Conservation (phyloP, 2,888 invertebrate genomes). For the Dynastes grantii region DNA sequence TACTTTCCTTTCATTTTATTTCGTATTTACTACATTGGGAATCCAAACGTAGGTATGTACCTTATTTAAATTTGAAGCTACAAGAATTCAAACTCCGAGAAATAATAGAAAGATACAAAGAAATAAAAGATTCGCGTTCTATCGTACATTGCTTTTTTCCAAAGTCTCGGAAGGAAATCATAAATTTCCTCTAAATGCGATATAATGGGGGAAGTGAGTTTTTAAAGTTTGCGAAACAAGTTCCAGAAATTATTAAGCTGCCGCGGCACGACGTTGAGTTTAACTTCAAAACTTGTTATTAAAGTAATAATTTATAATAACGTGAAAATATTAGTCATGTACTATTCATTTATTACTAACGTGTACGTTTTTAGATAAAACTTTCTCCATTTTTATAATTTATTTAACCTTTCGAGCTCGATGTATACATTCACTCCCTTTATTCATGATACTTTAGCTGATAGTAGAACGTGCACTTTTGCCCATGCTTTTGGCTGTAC, state of each 20-base stretch:
- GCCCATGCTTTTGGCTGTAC: neutral
- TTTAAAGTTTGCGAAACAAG: conserved; percentile 47
- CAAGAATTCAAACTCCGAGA: too few relatives aligned
- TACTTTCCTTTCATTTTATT: too few relatives aligned
- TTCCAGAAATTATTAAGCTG: conserved; percentile 44
- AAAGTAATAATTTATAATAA: conserved; percentile 45
- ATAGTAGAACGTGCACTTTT: neutral
- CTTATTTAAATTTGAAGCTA: neutral
- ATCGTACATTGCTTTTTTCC: neutral
- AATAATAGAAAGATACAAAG: too few relatives aligned
- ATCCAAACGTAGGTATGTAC: too few relatives aligned
- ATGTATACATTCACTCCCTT: neutral
- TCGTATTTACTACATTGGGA: too few relatives aligned
- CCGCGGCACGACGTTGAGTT: conserved; percentile 31
- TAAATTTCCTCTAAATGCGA: conserved; percentile 42
- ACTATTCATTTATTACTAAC: conserved; percentile 39
- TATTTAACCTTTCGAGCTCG: neutral
- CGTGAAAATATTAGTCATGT: conserved; percentile 30
- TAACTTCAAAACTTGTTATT: conserved; percentile 45
- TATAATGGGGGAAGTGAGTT: conserved; percentile 45
- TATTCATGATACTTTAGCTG: neutral
- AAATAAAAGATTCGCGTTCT: neutral
- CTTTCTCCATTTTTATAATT: conserved; percentile 34
- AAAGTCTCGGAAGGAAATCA: conserved; percentile 10
- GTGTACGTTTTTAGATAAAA: conserved; percentile 21